A percentile compares a stretch with the other conserved stretches of the same genome.
These are phyloP conservation scores for Sphinx pinastri DNA, from an alignment of 2,888 invertebrate genomes.

Conservation along the genomic window DNA sequence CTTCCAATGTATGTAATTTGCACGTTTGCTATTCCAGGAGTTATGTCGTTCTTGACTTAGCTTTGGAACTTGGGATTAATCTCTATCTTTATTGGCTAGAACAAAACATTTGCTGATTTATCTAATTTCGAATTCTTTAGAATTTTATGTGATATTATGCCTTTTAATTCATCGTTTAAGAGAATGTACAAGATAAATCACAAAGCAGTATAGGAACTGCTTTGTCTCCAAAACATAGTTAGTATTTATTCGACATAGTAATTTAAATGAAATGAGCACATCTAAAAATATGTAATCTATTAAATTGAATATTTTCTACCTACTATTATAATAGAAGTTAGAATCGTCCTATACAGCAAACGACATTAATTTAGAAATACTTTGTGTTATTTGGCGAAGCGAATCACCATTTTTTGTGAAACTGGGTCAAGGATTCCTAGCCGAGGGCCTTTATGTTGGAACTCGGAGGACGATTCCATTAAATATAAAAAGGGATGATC, in stretches of 20 bases:
- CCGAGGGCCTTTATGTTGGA: conserved; percentile 13
- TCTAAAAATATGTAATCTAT: neutral
- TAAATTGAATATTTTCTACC: neutral
- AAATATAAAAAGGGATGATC: conserved; percentile 16
- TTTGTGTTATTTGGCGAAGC: neutral
- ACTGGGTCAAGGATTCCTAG: conserved; percentile 16
- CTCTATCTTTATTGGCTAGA: neutral
- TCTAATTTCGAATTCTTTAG: neutral
- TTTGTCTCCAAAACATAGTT: neutral
- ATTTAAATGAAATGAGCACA: neutral
- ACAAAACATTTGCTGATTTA: neutral
- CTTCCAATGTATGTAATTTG: conserved; percentile 6
- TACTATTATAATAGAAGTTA: neutral
- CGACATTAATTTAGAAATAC: neutral
- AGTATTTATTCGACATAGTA: neutral
- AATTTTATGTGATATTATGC: neutral
- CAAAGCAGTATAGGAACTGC: neutral
- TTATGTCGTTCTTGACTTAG: neutral
- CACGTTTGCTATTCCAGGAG: neutral
- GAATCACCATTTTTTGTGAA: conserved; percentile 13
- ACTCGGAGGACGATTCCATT: conserved; percentile 7
- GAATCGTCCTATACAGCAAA: neutral
- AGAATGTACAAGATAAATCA: neutral
- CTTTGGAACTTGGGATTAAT: neutral
- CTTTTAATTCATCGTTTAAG: neutral